A percentile compares a stretch with the other conserved stretches of the same genome.
phyloP scores from a whole-genome alignment of 2,888 invertebrate genomes.

The Diarsia brunnea region DNA sequence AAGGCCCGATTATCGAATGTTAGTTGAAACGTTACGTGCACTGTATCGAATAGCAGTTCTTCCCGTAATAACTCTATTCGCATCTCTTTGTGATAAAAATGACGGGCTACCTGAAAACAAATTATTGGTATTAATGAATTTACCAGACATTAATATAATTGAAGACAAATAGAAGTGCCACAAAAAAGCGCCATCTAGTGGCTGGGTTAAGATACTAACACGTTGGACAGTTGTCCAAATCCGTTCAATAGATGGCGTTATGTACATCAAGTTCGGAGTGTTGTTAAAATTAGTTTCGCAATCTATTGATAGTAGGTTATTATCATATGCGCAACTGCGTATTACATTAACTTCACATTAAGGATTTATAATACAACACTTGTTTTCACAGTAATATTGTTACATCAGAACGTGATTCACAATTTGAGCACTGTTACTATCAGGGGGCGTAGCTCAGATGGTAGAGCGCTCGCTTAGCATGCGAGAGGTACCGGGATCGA shows the following conservation, averaged over 20 bases:
- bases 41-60: slow-evolving; percentile 96
- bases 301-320: not conserved
- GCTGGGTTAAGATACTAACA: accelerated
- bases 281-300: not conserved
- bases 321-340: not conserved
- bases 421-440: not conserved
- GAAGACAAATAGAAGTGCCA: not conserved
- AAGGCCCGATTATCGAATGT: slow-evolving; percentile 98
- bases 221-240: accelerated
- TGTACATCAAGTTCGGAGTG: not conserved
- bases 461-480: slow-evolving; percentile 91
- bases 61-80: slow-evolving; percentile 97
- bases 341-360: not conserved
- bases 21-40: slow-evolving; percentile 98
- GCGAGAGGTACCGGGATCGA: slow-evolving; percentile 91
- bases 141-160: not conserved
- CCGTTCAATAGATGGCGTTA: slow-evolving; percentile 19
- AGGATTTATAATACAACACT: not conserved
- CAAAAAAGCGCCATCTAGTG: slow-evolving; percentile 28
- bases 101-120: slow-evolving; percentile 93
- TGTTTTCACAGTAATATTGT: not conserved
- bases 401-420: accelerated
- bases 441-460: slow-evolving; percentile 91
- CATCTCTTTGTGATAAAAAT: slow-evolving; percentile 98
- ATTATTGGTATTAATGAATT: not conserved